phyloP scores from a whole-genome alignment of 2,888 invertebrate genomes.

The Coelopa pilipes region DNA sequence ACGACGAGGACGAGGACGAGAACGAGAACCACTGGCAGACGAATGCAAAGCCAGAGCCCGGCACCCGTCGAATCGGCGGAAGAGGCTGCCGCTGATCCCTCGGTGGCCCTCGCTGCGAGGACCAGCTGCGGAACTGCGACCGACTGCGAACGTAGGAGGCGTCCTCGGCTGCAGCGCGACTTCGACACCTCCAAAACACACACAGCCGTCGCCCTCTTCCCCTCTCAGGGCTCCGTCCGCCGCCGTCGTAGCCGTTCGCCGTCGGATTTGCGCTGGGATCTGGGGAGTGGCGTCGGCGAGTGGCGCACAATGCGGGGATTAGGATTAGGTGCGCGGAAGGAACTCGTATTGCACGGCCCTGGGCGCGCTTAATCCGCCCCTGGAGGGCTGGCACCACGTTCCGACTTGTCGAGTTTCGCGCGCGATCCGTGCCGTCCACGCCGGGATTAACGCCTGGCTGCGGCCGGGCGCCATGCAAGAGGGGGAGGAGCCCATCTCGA shows the following conservation, averaged over 20 bases:
- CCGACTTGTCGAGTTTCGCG: no score
- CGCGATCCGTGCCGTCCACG: no score
- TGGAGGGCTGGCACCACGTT: constrained; percentile 10
- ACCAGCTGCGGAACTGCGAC: background rate
- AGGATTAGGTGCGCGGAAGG: constrained; percentile 41
- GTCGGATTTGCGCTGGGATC: constrained; percentile 42
- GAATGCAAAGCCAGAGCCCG: background rate
- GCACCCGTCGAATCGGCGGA: background rate
- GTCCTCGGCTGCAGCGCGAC: background rate
- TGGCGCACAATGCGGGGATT: constrained; percentile 45
- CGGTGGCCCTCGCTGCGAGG: background rate
- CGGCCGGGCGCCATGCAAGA: no score
- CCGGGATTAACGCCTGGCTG: no score
- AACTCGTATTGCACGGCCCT: background rate
- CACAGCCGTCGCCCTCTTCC: constrained; percentile 17
- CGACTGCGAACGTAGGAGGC: no score
- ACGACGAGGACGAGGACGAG: background rate
- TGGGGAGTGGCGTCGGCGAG: constrained; percentile 17
- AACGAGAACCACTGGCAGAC: background rate
- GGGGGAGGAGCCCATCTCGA: no score
- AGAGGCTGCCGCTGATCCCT: background rate
- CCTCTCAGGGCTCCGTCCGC: constrained; percentile 22
- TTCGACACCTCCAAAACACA: background rate
- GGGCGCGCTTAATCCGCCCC: constrained; percentile 11
- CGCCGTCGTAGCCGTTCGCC: constrained; percentile 30